Conservation (phyloP, 2,797 vertebrate species). For the Tolypeutes matacus region DNA sequence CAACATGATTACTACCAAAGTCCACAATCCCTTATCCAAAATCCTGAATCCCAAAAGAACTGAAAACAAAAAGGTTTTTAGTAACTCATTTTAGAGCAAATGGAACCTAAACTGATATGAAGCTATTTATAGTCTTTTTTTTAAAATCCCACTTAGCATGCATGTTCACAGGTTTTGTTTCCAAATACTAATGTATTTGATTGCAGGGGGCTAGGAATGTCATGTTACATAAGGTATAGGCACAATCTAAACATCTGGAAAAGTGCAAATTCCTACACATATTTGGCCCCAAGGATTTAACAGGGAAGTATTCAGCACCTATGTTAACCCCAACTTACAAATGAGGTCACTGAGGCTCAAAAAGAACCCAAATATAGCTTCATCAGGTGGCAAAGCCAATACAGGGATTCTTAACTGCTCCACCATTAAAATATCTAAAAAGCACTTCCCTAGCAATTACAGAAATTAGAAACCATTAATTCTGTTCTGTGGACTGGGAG, state of each 20-base stretch:
- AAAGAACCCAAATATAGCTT: not conserved
- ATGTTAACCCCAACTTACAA: not conserved
- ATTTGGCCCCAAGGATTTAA: not conserved
- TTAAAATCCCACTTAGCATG: not conserved
- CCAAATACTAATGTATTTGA: not conserved
- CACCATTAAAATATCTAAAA: not conserved
- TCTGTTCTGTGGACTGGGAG: not conserved
- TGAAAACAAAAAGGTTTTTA: slow-evolving; percentile 23
- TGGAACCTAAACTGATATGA: slow-evolving; percentile 3
- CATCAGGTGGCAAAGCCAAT: not conserved
- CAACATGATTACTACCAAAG: slow-evolving; percentile 21
- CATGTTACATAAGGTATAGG: not conserved
- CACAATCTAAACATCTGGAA: not conserved
- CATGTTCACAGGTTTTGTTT: not conserved
- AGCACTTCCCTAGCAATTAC: not conserved
- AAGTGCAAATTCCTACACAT: not conserved
- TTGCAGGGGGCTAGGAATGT: not conserved
- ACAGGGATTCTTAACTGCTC: not conserved
- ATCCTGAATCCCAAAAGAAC: not conserved
- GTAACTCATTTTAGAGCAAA: slow-evolving; percentile 19
- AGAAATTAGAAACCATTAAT: not conserved
- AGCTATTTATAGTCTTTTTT: slow-evolving; percentile 8
- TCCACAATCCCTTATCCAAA: slow-evolving; percentile 52
- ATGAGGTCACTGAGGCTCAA: not conserved
- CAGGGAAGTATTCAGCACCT: not conserved